Percentiles rank a stretch among this genome's conserved stretches.
Evolutionary conservation across 2,113 vertebrate species (phyloP).

Genomic region (Perognathus longimembris): DNA sequence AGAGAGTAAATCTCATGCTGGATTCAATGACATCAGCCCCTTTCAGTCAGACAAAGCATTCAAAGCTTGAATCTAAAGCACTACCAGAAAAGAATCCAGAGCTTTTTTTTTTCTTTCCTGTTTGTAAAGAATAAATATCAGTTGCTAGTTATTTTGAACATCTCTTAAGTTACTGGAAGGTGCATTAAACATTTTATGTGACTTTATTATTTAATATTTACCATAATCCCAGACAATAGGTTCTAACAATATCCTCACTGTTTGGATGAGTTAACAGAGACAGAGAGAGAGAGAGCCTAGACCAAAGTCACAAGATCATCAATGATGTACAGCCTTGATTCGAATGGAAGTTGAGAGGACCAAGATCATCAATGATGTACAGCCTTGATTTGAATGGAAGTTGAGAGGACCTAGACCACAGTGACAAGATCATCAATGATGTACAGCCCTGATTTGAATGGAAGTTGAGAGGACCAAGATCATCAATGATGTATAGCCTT

Average conservation of each 20-base stretch:
- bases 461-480: too few relatives aligned
- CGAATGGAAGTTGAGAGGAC: too few relatives aligned
- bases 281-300: background rate
- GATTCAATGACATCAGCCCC: conserved; percentile 45
- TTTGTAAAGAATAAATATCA: background rate
- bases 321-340: background rate
- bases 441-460: too few relatives aligned
- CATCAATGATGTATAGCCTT: too few relatives aligned
- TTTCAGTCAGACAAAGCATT: background rate
- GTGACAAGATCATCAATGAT: background rate
- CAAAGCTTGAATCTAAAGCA: background rate
- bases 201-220: background rate
- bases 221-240: background rate
- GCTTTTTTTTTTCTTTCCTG: background rate
- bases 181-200: background rate
- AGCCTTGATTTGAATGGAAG: too few relatives aligned
- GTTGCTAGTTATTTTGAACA: background rate
- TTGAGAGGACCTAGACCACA: background rate
- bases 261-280: background rate
- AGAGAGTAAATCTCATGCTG: conserved; percentile 82
- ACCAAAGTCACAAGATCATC: background rate
- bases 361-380: too few relatives aligned
- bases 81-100: background rate
- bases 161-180: background rate
- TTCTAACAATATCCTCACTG: background rate